phyloP scores from a whole-genome alignment of 2,888 invertebrate species.

The Cantharis lateralis region DNA sequence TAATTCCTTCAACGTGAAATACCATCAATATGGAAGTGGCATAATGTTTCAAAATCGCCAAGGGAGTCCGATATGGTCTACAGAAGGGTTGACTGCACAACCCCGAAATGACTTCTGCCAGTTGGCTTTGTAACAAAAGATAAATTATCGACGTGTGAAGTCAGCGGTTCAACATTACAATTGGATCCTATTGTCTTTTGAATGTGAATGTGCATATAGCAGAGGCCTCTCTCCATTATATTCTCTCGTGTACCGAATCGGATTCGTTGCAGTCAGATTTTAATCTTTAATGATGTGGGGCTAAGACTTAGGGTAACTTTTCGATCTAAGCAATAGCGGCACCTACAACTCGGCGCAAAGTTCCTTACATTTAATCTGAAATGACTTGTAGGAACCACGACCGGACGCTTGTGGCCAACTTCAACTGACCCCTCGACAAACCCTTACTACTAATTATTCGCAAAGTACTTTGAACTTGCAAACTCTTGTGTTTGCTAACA shows the following conservation, averaged over 20 bases:
- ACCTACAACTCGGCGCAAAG: conserved; percentile 5
- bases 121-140: conserved; percentile 49
- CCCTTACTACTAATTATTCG: conserved; percentile 20
- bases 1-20: conserved; percentile 33
- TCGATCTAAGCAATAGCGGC: conserved; percentile 3
- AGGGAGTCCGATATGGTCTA: conserved; percentile 18
- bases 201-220: conserved; percentile 25
- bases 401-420: conserved; percentile 15
- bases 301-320: conserved; percentile 11
- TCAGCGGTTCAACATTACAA: conserved; percentile 40
- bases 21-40: conserved; percentile 37
- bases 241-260: conserved; percentile 20
- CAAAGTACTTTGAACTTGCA: conserved; percentile 14
- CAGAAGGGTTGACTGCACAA: conserved; percentile 28
- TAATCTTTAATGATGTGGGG: conserved; percentile 35
- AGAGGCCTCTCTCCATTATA: conserved; percentile 23
- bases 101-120: conserved; percentile 45
- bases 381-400: conserved; percentile 20
- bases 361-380: conserved; percentile 18
- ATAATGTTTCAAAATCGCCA: conserved; percentile 25
- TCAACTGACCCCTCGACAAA: conserved; percentile 18
- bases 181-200: conserved; percentile 36
- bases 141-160: conserved; percentile 44
- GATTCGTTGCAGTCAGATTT: conserved; percentile 32
- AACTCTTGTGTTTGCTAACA: conserved; percentile 9